Evolutionary conservation across 2,113 vertebrate genomes (phyloP), one percentile per base, ranked within the genome.

Genomic region (Ptilorrhoa leucosticta): DNA sequence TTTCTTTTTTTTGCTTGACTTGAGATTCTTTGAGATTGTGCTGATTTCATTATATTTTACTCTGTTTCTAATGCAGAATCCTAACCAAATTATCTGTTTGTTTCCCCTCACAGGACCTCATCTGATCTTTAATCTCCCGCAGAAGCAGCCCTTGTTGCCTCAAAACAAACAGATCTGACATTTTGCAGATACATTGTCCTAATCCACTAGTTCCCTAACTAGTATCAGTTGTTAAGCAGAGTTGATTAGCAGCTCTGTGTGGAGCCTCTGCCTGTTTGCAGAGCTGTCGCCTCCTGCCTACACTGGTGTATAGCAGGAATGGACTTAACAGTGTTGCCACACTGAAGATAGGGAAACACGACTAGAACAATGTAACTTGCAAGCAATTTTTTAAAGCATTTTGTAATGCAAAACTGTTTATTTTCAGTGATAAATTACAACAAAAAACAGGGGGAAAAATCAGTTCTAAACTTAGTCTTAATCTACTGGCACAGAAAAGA

Each of bases 221-320:
- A 91, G 86, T 89, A 95, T 92, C 66, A 70, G 83, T 90, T 90
- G 83, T 89, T 93, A 90, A 82, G 78, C 51, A 71, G 90, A 94
- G 92, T 93, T 96, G 95, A 97, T 98, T 92, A 97, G 81, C 75
- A 83, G 83, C 65, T 91, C 91, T 89, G 54, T 56, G 30, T n/a
- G 50, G 88, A 95, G 56, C 51, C n/a, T 90, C 77, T 79, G 79
- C 60, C 70, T 97, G 56, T 94, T 95, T 97, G 79, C 88, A 90
- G 70, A 93, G 53, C 66, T 64, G 65, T 72, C 6, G 1, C 23
- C 76, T 87, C 51, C 61, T 94, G 51, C 27, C 50, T 33, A n/a
- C 35, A 13, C 30, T 14, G 33, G 20, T 24, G 45, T 40, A 47
- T 22, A 58, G 73, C 7, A 54, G 22, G 94, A 87, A 50, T 48